A percentile compares a stretch with the other conserved stretches of the same genome.
phyloP scores from a whole-genome alignment of 2,113 vertebrate genomes.

The Rhabdornis inornatus region DNA sequence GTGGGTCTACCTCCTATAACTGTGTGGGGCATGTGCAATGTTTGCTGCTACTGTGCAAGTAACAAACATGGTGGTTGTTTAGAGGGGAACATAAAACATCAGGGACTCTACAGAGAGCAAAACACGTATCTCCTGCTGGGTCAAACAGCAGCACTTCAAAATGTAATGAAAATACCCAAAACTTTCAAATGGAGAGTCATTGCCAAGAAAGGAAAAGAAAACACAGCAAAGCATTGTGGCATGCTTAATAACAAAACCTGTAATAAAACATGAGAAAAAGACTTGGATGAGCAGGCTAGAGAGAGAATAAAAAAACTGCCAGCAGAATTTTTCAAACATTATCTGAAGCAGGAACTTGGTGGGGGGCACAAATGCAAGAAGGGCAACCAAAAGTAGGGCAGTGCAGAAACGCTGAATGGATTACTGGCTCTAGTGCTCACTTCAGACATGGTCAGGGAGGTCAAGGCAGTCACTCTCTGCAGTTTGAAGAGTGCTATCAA shows the following conservation, averaged over 20 bases:
- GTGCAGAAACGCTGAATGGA: not conserved
- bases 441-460: not conserved
- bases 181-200: not conserved
- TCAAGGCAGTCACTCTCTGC: not conserved
- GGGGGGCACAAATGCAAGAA: not conserved
- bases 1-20: not conserved
- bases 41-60: not conserved
- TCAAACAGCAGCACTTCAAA: not conserved
- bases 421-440: not conserved
- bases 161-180: not conserved
- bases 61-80: rapidly evolving
- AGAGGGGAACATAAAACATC: not conserved
- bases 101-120: not conserved
- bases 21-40: rapidly evolving
- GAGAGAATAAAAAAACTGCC: not conserved
- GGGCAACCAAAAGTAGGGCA: not conserved
- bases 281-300: not conserved
- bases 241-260: not conserved
- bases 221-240: not conserved
- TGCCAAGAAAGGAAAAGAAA: not conserved
- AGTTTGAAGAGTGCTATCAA: not conserved
- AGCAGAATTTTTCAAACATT: not conserved
- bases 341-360: not conserved
- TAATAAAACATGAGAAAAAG: not conserved
- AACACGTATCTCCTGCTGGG: not conserved